Base-by-base conservation (phyloP, 2,888 invertebrate genomes). In the Drosophila aldrichi region DNA sequence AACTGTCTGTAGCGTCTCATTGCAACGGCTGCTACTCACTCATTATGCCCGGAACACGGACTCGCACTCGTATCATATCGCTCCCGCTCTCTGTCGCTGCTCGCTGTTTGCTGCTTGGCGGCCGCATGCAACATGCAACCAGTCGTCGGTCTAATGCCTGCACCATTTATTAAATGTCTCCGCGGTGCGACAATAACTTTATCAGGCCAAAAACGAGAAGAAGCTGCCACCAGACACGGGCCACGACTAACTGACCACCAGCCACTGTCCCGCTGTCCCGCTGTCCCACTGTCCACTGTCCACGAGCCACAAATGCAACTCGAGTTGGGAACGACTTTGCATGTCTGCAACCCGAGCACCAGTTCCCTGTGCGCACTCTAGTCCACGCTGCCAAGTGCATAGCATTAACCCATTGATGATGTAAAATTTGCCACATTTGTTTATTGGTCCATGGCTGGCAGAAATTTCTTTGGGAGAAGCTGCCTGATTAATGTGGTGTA, bases 131-230 rank as follows among this genome's bases (percentile, higher is more conserved):
- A 77, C 66, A 56, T 73, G 64, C 66, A 69, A 74, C 72, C 81
- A 56, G 74, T 67, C 65, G 67, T 70, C 51, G 78, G 70, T 83
- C 89, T 90, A 88, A 89, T 89, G 89, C 90, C 88, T 90, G 89
- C 80, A 85, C 85, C 90, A 91, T 91, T 89, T 89, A 89, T 90
- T 91, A 90, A 89, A 91, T 89, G 89, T 89, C 90, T 89, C 74
- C 81, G 71, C 67, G 70, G 76, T 84, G 88, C 77, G 90, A 89
- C 91, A 91, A 91, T 91, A 91, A 91, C 91, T 91, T 91, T 91
- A 91, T 91, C 91, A 90, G 82, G 67, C 70, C 79, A 79, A 82
- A 88, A 76, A 79, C 81, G 75, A 79, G 76, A 83, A 79, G 77
- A 80, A 80, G 85, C 86, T 80, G 83, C 81, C 73, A 69, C 32